These are phyloP conservation scores for Nomada ferruginata DNA, from an alignment of 2,888 invertebrate genomes.

Conservation along the genomic window DNA sequence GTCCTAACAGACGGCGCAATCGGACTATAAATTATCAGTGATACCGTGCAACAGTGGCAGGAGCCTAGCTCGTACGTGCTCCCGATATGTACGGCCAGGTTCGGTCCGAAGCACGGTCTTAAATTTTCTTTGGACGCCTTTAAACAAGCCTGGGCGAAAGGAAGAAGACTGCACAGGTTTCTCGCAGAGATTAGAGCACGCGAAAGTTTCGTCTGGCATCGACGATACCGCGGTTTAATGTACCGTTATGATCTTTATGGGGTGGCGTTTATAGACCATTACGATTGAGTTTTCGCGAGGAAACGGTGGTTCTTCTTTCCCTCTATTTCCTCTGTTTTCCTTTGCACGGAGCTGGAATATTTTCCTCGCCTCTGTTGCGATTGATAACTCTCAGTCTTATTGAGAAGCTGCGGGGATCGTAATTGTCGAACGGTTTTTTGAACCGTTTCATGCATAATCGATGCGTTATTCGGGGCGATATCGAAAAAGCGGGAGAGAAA, in stretches of 20 bases:
- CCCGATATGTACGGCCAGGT: slow-evolving; percentile 47
- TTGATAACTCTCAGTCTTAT: slow-evolving; percentile 26
- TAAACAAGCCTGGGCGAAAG: slow-evolving; percentile 15
- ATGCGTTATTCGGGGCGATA: not conserved
- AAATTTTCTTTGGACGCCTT: slow-evolving; percentile 57
- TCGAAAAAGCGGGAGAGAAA: not conserved
- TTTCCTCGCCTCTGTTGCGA: not conserved
- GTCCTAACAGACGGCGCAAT: slow-evolving; percentile 39
- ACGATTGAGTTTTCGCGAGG: slow-evolving; percentile 78
- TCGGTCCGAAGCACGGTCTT: slow-evolving; percentile 41
- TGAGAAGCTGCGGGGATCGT: not conserved
- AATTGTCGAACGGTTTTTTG: not conserved
- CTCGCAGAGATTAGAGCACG: slow-evolving; percentile 68
- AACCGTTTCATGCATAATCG: slow-evolving; percentile 3
- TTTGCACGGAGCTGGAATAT: slow-evolving; percentile 16
- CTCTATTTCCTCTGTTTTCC: no score
- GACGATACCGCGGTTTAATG: slow-evolving; percentile 79
- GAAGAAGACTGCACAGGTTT: not conserved
- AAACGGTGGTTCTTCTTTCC: slow-evolving; percentile 54
- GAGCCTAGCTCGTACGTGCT: slow-evolving; percentile 34
- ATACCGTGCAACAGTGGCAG: slow-evolving; percentile 22
- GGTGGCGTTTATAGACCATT: slow-evolving; percentile 78
- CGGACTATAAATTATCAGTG: slow-evolving; percentile 58
- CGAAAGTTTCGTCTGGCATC: slow-evolving; percentile 71
- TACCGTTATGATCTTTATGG: slow-evolving; percentile 82